Evolutionary conservation across 1,140 invertebrate genomes (phyloP).

Genomic region (Drosophila hydei): DNA sequence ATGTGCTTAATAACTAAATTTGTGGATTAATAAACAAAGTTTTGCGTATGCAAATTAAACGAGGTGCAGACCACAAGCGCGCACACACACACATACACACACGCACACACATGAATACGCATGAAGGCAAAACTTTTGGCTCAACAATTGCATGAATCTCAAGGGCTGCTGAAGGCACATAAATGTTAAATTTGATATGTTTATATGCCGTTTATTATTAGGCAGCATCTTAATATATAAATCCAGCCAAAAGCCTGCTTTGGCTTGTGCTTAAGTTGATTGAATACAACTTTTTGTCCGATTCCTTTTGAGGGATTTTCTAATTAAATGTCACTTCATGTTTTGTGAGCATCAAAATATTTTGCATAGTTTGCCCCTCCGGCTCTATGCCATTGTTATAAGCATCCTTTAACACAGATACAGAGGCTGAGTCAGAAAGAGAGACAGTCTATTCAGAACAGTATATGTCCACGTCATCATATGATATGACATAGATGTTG

Average conservation of each 20-base stretch:
- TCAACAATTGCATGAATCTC: constrained; percentile 2
- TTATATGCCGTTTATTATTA: no score
- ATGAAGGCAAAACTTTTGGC: constrained; percentile 19
- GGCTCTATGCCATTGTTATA: constrained; percentile 32
- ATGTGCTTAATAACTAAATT: constrained; percentile 46
- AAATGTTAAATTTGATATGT: constrained; percentile 51
- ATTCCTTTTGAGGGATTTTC: constrained; percentile 36
- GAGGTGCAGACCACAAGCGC: constrained; percentile 6
- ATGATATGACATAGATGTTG: constrained; percentile 34
- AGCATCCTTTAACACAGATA: constrained; percentile 17
- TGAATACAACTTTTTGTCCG: constrained; percentile 15
- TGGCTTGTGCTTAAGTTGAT: constrained; percentile 7
- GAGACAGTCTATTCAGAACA: constrained; percentile 18
- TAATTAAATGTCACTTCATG: constrained; percentile 53
- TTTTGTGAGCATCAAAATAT: constrained; percentile 37
- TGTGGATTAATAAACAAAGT: constrained; percentile 48
- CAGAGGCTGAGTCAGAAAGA: neutral
- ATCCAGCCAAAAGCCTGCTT: neutral
- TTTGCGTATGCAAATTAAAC: constrained; percentile 38
- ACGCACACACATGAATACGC: neutral
- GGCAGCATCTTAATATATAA: no score
- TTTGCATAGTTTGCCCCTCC: constrained; percentile 36
- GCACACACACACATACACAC: neutral
- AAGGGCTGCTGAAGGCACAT: constrained; percentile 1
- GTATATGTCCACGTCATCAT: constrained; percentile 38